Evolutionary conservation across 1,140 invertebrate species (phyloP), one percentile per base, ranked within the genome.

Genomic region (Prorops nasuta): DNA sequence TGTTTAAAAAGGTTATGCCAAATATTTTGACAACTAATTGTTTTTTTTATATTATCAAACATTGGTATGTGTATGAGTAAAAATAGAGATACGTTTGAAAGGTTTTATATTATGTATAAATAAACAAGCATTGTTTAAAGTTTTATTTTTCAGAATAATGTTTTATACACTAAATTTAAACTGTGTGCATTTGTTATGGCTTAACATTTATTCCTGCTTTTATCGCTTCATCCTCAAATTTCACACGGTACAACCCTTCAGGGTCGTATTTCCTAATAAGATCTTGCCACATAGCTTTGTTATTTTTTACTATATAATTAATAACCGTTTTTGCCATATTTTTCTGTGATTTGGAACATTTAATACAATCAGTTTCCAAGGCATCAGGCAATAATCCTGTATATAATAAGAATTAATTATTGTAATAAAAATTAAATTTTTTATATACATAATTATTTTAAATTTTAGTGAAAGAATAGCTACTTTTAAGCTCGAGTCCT

Each of bases 401-500:
- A 66, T 63, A 60, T 35, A 59, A 58, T 48, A 41, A 12, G 51
- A 47, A 42, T 1, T 44, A 35, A 14, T 7, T 8, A 39, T n/a
- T 38, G 2, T 9, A 40, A 22, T 19, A n/a, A n/a, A n/a, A n/a
- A n/a, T n/a, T n/a, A 40, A 38, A 32, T 19, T 18, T 28, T 8
- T n/a, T n/a, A n/a, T n/a, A 21, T 21, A 4, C 8, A 35, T 31
- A 24, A 20, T n/a, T 7, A 7, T 48, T 37, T 42, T 14, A 43
- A 17, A 40, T 28, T 15, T 38, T 14, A 24, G 9, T 24, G 4
- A 2, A 15, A 8, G 12, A 41, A 20, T 9, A 10, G 16, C 75
- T 72, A 85, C 87, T 79, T 78, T 84, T 90, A 0, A 90, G 64
- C 72, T 87, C 86, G 40, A 75, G 71, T 41, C 79, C 88, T 44